These are phyloP conservation scores for Bradypodion pumilum DNA, from an alignment of 2,797 vertebrate genomes.

Conservation along the genomic window DNA sequence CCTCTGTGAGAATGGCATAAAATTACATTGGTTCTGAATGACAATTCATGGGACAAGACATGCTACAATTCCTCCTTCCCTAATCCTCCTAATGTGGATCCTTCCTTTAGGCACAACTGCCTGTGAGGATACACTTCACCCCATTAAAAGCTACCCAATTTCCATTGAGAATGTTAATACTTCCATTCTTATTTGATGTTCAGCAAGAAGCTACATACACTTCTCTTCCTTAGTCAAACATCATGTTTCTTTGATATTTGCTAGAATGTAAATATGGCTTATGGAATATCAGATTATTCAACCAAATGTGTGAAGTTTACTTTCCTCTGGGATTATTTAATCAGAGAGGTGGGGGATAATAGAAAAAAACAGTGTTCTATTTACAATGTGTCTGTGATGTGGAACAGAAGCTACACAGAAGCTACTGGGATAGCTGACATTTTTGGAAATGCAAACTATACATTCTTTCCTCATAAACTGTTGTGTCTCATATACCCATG, in stretches of 20 bases:
- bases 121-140: not conserved
- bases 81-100: accelerated
- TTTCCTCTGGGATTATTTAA: conserved; percentile 7
- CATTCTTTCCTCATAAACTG: not conserved
- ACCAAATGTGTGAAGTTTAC: not conserved
- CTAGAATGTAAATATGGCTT: conserved; percentile 7
- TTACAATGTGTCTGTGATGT: not conserved
- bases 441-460: not conserved
- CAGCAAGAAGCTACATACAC: not conserved
- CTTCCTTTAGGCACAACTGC: not conserved
- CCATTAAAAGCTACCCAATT: not conserved
- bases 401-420: accelerated
- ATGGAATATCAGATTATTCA: conserved; percentile 9
- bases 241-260: not conserved
- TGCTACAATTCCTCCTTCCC: not conserved
- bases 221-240: not conserved
- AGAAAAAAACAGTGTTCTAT: not conserved
- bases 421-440: not conserved
- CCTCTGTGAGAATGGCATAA: not conserved
- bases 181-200: not conserved
- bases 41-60: not conserved
- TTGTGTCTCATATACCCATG: not conserved
- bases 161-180: not conserved
- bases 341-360: not conserved
- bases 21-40: not conserved